Evolutionary conservation across 92 coral and sea anemone species (phyloP), one percentile per base, ranked within the genome.

Genomic region (Siderastrea radians): DNA sequence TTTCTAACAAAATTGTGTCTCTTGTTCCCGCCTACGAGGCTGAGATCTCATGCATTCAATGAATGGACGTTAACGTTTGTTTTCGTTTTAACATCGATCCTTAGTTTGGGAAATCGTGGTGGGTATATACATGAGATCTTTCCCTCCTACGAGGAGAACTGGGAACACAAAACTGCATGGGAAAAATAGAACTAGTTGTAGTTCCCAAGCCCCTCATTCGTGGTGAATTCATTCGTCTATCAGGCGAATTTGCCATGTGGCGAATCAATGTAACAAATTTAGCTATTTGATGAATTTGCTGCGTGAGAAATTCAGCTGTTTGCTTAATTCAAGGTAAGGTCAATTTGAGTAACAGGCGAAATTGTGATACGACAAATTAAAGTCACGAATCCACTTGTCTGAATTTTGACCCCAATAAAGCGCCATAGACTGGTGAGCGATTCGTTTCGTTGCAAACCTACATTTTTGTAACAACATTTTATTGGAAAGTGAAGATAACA

Each of bases 361-460:
- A 60, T 60, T 60, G 65, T 15, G 65, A 60, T 15, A 60, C 16
- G 65, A 60, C 78, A 53, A 74, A 74, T 74, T 43, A 45, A 49
- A 49, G 59, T 53, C 5, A n/a, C 78, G 43, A 74, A 74, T 74
- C 47, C 61, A 74, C 78, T 49, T 74, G 78, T 49, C 44, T 45
- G 78, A 74, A 74, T 60, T 38, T 74, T 74, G 61, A 74, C 78
- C 78, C 52, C n/a, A 12, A 47, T 72, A 8, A 19, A 10, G 78
- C 78, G 19, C 73, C 46, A 68, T 68, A 68, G 14, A 57, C 61
- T 57, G 9, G 61, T 57, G 14, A 14, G 61, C 38, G 38, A 26
- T 26, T 26, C 38, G 38, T 26, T 26, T 26, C 38, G 38, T 26
- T 26, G 38, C 38, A 26, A 26, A 26, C 38, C 38, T 26, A 26